Conservation (phyloP, 2,888 invertebrate species). For the Chouioia cunea region DNA sequence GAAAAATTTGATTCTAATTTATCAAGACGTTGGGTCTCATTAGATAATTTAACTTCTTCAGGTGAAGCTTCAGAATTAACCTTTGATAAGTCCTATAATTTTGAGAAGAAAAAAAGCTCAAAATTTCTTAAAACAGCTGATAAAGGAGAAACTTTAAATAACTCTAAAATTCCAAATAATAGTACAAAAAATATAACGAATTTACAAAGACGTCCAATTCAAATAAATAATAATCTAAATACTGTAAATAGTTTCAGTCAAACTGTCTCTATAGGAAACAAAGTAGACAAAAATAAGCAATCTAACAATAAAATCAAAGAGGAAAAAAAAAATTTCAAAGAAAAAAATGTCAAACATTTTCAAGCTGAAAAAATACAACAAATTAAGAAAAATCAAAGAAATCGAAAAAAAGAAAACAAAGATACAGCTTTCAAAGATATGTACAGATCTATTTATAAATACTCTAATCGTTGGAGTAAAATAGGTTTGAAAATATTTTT, state of each 20-base stretch:
- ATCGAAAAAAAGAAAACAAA: constrained; percentile 69
- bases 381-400: constrained; percentile 72
- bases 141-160: constrained; percentile 65
- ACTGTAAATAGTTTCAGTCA: constrained; percentile 60
- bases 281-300: constrained; percentile 63
- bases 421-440: constrained; percentile 63
- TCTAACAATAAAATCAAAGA: constrained; percentile 72
- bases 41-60: constrained; percentile 64
- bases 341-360: constrained; percentile 67
- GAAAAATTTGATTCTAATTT: constrained; percentile 67
- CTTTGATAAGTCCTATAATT: constrained; percentile 61
- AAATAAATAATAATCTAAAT: constrained; percentile 62
- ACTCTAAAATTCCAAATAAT: constrained; percentile 66
- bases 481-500: constrained; percentile 73
- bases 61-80: constrained; percentile 58
- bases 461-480: constrained; percentile 72
- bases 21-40: constrained; percentile 68
- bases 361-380: constrained; percentile 68
- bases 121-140: constrained; percentile 59
- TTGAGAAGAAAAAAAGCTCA: constrained; percentile 61
- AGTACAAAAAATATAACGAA: constrained; percentile 55
- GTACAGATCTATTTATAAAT: constrained; percentile 68
- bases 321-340: constrained; percentile 69
- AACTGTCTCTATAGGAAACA: constrained; percentile 56
- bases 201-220: constrained; percentile 60